Conservation (phyloP, 53 echinoderm and acorn worm species). For the Patiria pectinifera region DNA sequence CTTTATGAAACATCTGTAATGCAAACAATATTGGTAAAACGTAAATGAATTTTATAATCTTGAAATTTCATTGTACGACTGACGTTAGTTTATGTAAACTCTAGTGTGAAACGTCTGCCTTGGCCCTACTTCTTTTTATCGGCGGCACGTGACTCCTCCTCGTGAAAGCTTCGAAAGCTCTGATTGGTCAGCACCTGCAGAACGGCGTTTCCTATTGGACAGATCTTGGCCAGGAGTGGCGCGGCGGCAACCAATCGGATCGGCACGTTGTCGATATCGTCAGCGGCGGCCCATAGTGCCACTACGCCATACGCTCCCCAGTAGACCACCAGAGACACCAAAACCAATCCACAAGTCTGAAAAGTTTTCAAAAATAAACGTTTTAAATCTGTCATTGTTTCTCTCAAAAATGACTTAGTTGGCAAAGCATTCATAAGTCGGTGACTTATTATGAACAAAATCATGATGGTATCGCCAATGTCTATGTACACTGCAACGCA, state of each 20-base stretch:
- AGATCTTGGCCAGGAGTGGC: constrained; percentile 77
- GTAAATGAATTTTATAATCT: too few species aligned
- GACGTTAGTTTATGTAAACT: too few species aligned
- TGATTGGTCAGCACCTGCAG: constrained; percentile 54
- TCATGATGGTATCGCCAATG: too few species aligned
- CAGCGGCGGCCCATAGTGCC: constrained; percentile 58
- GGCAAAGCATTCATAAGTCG: too few species aligned
- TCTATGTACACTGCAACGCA: too few species aligned
- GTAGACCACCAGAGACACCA: constrained; percentile 60
- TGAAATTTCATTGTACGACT: too few species aligned
- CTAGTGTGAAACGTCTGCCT: too few species aligned
- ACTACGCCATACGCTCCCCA: constrained; percentile 82
- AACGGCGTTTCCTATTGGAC: constrained; percentile 73
- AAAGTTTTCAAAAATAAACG: not conserved
- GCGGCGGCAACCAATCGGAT: constrained; percentile 69
- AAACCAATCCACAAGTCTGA: constrained; percentile 66
- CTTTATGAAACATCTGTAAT: too few species aligned
- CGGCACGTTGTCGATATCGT: constrained; percentile 55
- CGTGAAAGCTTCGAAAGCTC: not conserved
- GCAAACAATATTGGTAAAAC: too few species aligned
- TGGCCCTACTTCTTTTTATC: not conserved
- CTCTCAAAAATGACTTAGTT: too few species aligned
- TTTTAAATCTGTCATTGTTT: too few species aligned
- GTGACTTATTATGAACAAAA: too few species aligned
- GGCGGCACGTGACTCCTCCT: not conserved